Base-by-base conservation (phyloP, 2,113 vertebrate genomes). In the Mesembrinibis cayennensis region DNA sequence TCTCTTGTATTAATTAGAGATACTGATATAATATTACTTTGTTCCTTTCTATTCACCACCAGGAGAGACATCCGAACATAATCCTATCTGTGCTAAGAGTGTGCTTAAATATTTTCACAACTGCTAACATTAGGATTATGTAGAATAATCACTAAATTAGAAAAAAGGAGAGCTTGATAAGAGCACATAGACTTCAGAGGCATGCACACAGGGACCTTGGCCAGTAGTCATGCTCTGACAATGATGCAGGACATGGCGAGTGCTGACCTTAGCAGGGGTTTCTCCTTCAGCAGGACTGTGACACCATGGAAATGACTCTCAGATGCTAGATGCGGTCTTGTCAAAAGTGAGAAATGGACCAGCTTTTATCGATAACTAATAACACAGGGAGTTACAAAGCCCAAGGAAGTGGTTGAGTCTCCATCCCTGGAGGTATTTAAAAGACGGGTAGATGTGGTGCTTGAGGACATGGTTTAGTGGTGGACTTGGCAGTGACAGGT, bases 1-100 rank as follows among this genome's bases (percentile, higher is more conserved):
- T 97, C 93, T 95, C 91, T 23, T 93, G 91, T 94, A 88, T 95
- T 97, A 97, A 97, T 93, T 96, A 97, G 93, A 89, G 95, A 91
- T 63, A 95, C 89, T n/a, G 95, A 96, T 94, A 95, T 29, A 91
- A 96, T 92, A 90, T 50, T n/a, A 73, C 84, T 95, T 91, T 91
- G 73, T 63, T 96, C 89, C 59, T 93, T 92, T 81, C 94, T 84
- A 16, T 83, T 95, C 82, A 69, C 66, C 69, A 79, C 87, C 74
- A 30, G 71, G 72, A 96, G 91, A 90, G 91, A 61, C 56, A 84
- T 32, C 65, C 78, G 88, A 49, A 25, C 45, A 42, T 96, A 95
- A 97, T 96, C 96, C 92, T n/a, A 16, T 90, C 95, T 49, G 58
- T 9, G 70, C 62, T 58, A 8, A 53, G 86, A 73, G 69, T 3